Base-by-base conservation (phyloP, 2,797 vertebrate species). In the Neostethus bicornis region DNA sequence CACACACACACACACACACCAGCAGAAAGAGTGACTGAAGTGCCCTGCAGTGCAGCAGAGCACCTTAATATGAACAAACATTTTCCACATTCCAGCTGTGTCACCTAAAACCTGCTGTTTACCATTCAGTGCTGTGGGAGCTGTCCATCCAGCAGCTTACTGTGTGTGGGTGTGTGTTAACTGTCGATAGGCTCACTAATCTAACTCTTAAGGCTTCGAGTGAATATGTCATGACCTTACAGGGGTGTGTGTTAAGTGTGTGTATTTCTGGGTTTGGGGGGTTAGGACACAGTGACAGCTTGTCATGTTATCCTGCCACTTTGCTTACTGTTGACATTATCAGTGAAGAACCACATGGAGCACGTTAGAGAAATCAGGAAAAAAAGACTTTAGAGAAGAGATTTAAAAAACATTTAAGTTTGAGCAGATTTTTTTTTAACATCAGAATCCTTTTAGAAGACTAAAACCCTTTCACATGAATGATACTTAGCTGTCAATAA, bases 41-140 rank as follows among this genome's bases (percentile, higher is more conserved):
- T 72, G 66, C 72, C 79, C 83, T 73, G 59, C 52, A 70, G 83
- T 66, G 54, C 62, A 55, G 39, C 52, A 50, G 72, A 70, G 73
- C 56, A 72, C 60, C 77, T 80, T 75, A 73, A 84, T 84, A 92
- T 92, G 91, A 90, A 90, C 89, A 85, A 89, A 82, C 84, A 92
- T 93, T 93, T 91, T 91, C 84, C 61, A 75, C 91, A 93, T 94
- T 93, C 92, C 90, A 87, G 70, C 57, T 73, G 54, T 81, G 89
- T 90, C 83, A 88, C 87, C 73, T 84, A 87, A 92, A 93, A 93
- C 92, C 87, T 86, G 81, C 84, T 94, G 92, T 94, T 95, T 93
- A 91, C 86, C 87, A 87, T 86, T 75, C 85, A 88, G 89, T 86
- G 88, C 89, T 89, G 85, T 80, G 80, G 85, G 89, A 87, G 82